phyloP scores from a whole-genome alignment of 2,797 vertebrate genomes.

The Philypnodon macrostomus region DNA sequence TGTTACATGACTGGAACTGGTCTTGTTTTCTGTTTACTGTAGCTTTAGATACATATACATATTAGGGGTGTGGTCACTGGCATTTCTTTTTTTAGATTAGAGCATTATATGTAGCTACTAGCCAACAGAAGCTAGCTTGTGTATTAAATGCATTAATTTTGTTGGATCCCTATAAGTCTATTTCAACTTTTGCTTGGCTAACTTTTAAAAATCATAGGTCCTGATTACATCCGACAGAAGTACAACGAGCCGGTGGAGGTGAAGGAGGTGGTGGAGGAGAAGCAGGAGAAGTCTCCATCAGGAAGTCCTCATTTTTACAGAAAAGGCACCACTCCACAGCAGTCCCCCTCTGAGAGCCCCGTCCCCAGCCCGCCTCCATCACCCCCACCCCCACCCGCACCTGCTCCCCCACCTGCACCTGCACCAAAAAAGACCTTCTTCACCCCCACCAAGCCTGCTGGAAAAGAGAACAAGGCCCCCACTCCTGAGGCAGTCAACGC shows the following conservation, averaged over 20 bases:
- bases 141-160: no score
- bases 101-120: no score
- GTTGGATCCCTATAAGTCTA: no score
- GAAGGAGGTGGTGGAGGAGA: conserved; percentile 86
- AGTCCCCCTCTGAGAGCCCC: conserved; percentile 82
- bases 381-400: conserved; percentile 68
- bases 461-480: conserved; percentile 73
- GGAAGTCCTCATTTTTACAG: conserved; percentile 95
- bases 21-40: no score
- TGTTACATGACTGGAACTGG: no score
- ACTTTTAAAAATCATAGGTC: no score
- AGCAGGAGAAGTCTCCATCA: conserved; percentile 85
- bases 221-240: conserved; percentile 92
- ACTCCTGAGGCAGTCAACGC: conserved; percentile 66
- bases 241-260: conserved; percentile 85
- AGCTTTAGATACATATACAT: no score
- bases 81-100: no score
- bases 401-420: no score
- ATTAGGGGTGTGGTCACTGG: no score
- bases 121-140: no score
- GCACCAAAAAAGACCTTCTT: conserved; percentile 69
- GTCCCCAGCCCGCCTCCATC: conserved; percentile 76
- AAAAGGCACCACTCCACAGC: conserved; percentile 90
- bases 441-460: conserved; percentile 60
- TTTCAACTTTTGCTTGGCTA: no score